Evolutionary conservation across 2,888 invertebrate genomes (phyloP).

Genomic region (Eumacrocentrus americanus): DNA sequence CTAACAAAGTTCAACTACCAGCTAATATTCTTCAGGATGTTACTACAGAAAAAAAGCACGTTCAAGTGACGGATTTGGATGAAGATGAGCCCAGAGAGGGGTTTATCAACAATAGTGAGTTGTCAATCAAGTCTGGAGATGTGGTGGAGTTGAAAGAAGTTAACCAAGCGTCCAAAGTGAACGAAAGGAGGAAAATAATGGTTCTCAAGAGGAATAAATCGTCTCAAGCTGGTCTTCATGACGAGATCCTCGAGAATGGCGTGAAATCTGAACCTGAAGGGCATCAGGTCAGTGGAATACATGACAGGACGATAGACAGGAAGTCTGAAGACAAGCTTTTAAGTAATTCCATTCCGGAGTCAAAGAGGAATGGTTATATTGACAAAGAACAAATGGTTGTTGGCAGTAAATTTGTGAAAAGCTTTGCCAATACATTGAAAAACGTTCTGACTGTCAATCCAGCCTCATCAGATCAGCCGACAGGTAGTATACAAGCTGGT

Average conservation of each 20-base stretch:
- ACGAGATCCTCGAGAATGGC: constrained; percentile 27
- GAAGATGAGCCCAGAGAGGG: constrained; percentile 38
- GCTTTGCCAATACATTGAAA: constrained; percentile 7
- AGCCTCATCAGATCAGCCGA: constrained; percentile 24
- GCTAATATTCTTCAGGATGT: constrained; percentile 7
- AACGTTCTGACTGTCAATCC: constrained; percentile 16
- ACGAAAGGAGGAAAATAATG: constrained; percentile 33
- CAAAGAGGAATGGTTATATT: constrained; percentile 20
- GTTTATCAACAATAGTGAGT: constrained; percentile 29
- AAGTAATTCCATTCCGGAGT: neutral
- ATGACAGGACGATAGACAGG: neutral
- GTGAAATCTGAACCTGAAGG: constrained; percentile 15
- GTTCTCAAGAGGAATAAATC: constrained; percentile 39
- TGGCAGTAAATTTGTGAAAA: constrained; percentile 19
- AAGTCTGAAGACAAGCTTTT: neutral
- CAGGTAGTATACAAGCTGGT: constrained; percentile 24
- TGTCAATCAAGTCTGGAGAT: constrained; percentile 25
- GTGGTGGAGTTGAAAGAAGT: constrained; percentile 21
- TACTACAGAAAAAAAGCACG: constrained; percentile 18
- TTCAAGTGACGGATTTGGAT: constrained; percentile 46
- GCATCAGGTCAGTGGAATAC: constrained; percentile 1
- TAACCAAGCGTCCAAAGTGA: constrained; percentile 19
- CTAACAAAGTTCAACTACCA: neutral
- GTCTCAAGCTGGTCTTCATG: constrained; percentile 8
- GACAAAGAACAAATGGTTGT: constrained; percentile 18